phyloP scores from a whole-genome alignment of 2,888 invertebrate genomes.

The Schrankia costaestrigalis region DNA sequence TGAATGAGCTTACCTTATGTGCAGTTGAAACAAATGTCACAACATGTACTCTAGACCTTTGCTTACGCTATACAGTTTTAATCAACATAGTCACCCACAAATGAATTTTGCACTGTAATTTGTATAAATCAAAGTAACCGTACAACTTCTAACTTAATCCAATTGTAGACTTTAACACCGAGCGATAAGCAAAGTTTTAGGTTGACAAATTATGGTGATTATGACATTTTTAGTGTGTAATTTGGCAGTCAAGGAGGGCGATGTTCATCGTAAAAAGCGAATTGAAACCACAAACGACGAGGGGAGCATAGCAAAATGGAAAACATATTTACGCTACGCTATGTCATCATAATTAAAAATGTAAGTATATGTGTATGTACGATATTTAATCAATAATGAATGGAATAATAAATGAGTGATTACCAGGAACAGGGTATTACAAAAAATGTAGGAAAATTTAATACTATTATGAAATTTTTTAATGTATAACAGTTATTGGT shows the following conservation, averaged over 20 bases:
- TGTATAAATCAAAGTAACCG: constrained; percentile 9
- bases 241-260: constrained; percentile 64
- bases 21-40: no score
- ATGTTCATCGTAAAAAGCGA: constrained; percentile 70
- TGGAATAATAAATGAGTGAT: no score
- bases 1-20: no score
- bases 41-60: no score
- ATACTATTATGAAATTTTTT: no score
- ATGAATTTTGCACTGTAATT: constrained; percentile 25
- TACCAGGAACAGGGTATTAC: no score
- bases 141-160: constrained; percentile 11
- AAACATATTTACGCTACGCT: constrained; percentile 19
- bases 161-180: constrained; percentile 15
- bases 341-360: constrained; percentile 1
- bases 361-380: no score
- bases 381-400: no score
- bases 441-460: no score
- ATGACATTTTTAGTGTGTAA: constrained; percentile 54
- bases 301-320: constrained; percentile 42
- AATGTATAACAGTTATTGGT: no score
- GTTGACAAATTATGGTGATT: constrained; percentile 32
- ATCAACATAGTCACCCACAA: constrained; percentile 23
- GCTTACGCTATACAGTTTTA: no score
- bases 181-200: constrained; percentile 16
- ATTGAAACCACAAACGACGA: constrained; percentile 79